Conservation (phyloP, 2,113 vertebrate species). For the Cebus imitator region DNA sequence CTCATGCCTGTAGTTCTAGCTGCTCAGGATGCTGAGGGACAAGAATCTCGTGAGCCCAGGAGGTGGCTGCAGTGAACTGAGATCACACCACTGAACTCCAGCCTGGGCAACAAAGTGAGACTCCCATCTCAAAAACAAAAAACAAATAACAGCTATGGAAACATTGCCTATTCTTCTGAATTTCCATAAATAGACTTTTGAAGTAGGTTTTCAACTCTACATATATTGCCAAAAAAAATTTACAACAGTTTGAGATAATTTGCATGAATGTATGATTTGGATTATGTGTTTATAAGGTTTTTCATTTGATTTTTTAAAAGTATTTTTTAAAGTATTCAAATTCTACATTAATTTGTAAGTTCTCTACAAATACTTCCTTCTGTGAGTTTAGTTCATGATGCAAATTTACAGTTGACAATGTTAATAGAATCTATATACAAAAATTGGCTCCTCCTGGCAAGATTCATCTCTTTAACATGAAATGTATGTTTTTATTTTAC, state of each 20-base stretch:
- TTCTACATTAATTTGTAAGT: constrained; percentile 3
- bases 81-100: no score
- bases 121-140: no score
- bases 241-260: not conserved
- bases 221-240: not conserved
- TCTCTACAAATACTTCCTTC: not conserved
- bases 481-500: not conserved
- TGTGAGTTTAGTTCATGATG: not conserved
- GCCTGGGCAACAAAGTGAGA: no score
- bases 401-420: not conserved
- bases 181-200: not conserved
- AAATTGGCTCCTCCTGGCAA: not conserved
- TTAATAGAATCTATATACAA: not conserved
- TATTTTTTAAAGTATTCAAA: not conserved
- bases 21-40: no score
- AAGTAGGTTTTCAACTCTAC: not conserved
- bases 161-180: not conserved
- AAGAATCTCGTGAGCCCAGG: no score
- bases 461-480: not conserved
- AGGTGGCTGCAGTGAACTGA: no score
- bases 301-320: not conserved
- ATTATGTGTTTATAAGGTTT: not conserved
- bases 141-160: not conserved
- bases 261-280: not conserved
- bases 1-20: no score